Percentiles rank a stretch among this genome's conserved stretches.
Evolutionary conservation across 1,140 invertebrate genomes (phyloP).

Genomic region (Luehdorfia chinensis): DNA sequence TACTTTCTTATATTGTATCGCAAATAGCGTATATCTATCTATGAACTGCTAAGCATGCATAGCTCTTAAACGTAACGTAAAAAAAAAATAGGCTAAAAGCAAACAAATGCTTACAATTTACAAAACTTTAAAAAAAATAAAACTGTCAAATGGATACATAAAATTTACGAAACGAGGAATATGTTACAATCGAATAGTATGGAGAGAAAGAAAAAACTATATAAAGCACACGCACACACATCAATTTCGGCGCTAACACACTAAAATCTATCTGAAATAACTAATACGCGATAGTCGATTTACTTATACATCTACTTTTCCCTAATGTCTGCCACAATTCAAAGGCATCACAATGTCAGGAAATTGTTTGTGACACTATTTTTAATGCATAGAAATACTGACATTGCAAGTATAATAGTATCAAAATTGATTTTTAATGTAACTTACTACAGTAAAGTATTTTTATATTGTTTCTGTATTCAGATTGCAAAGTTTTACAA

Average conservation of each 20-base stretch:
- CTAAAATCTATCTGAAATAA: neutral
- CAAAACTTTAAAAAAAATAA: constrained; percentile 52
- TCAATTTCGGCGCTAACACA: constrained; percentile 3
- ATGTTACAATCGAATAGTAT: constrained; percentile 22
- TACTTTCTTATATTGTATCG: constrained; percentile 42
- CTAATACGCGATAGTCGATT: neutral
- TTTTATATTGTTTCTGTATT: too few relatives aligned
- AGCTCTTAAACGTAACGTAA: constrained; percentile 50
- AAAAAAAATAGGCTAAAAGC: constrained; percentile 63
- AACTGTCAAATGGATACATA: constrained; percentile 27
- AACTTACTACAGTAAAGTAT: too few relatives aligned
- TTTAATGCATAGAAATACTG: too few relatives aligned
- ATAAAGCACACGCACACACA: constrained; percentile 31
- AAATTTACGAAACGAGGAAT: constrained; percentile 26
- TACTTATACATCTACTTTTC: neutral
- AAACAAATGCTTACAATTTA: constrained; percentile 77
- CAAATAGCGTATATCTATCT: constrained; percentile 65
- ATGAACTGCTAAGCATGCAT: constrained; percentile 76
- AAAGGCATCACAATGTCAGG: neutral
- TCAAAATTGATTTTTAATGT: too few relatives aligned
- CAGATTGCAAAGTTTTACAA: too few relatives aligned
- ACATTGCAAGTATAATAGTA: too few relatives aligned
- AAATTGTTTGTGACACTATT: constrained; percentile 8
- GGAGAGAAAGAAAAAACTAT: constrained; percentile 34
- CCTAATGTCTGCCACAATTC: constrained; percentile 7